These are phyloP conservation scores for Stictonetta naevosa DNA, from an alignment of 2,113 vertebrate genomes.

Conservation along the genomic window DNA sequence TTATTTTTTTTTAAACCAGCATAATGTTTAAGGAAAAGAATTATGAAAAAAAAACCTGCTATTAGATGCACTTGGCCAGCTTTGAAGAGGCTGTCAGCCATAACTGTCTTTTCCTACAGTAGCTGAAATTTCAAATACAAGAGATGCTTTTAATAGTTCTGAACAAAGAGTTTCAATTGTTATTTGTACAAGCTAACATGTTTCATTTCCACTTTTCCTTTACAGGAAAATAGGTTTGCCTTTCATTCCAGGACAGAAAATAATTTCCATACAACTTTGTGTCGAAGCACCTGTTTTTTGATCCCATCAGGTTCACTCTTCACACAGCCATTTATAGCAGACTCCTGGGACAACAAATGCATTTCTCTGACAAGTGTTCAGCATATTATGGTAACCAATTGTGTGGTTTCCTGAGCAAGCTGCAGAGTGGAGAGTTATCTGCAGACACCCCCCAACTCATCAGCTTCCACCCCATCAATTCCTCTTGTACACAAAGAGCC, in stretches of 20 bases:
- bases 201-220: conserved; percentile 18
- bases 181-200: conserved; percentile 1
- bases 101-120: neutral
- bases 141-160: neutral
- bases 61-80: neutral
- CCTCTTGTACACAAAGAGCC: neutral
- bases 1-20: neutral
- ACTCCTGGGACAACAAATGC: neutral
- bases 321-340: neutral
- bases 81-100: neutral
- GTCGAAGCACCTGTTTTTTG: neutral
- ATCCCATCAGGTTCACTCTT: neutral
- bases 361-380: neutral
- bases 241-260: neutral
- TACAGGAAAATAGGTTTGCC: neutral
- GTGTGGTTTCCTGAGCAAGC: neutral
- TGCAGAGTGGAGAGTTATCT: neutral
- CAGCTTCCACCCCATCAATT: neutral
- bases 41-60: neutral
- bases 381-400: neutral
- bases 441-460: neutral
- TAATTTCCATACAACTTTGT: neutral
- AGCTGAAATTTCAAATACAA: neutral
- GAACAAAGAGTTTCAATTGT: neutral
- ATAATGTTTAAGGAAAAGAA: neutral